Evolutionary conservation across 2,113 vertebrate species (phyloP).

Genomic region (Epinephelus lanceolatus): DNA sequence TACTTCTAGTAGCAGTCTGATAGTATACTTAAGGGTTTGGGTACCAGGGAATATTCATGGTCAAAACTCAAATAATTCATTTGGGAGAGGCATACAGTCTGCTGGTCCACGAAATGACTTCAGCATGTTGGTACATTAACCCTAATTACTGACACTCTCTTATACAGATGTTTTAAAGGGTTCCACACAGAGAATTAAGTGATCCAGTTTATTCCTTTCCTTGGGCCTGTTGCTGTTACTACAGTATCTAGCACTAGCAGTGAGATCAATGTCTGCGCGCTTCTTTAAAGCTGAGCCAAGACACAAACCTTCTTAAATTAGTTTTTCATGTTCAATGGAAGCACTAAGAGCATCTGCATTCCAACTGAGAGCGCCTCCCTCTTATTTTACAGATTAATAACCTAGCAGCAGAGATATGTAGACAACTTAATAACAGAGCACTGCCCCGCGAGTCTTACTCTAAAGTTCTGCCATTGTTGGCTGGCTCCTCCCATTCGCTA

Average conservation of each 20-base stretch:
- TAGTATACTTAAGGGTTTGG: neutral
- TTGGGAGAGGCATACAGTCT: neutral
- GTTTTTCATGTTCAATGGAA: conserved; percentile 40
- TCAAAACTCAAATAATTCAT: conserved; percentile 1
- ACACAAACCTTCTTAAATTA: conserved; percentile 47
- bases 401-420: conserved; percentile 40
- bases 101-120: neutral
- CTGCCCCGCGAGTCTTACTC: conserved; percentile 11
- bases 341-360: conserved; percentile 42
- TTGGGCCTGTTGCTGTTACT: neutral
- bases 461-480: conserved; percentile 29
- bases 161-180: conserved; percentile 26
- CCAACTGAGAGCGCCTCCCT: conserved; percentile 34
- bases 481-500: conserved; percentile 23
- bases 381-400: conserved; percentile 58
- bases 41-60: neutral
- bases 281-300: conserved; percentile 49
- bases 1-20: neutral
- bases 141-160: neutral
- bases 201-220: neutral
- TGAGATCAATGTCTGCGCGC: conserved; percentile 1
- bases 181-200: conserved; percentile 18
- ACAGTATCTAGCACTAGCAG: neutral
- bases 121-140: neutral
- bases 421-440: conserved; percentile 71